These are phyloP conservation scores for Sesamia inferens DNA, from an alignment of 2,888 invertebrate genomes.

Conservation along the genomic window DNA sequence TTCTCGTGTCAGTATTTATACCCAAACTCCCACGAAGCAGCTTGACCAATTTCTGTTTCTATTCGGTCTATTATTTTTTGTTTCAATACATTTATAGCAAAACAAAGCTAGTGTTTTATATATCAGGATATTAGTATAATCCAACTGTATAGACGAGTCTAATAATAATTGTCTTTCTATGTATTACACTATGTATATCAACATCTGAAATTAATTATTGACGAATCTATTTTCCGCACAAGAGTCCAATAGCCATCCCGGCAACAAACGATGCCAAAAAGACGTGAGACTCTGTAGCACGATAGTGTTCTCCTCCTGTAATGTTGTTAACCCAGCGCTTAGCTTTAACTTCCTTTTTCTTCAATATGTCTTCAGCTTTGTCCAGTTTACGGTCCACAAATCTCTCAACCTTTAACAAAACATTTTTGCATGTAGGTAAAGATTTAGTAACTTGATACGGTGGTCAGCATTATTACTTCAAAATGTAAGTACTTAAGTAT, in stretches of 20 bases:
- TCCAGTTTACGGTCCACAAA: conserved; percentile 95
- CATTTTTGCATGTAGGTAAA: conserved; percentile 16
- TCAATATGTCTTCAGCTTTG: conserved; percentile 93
- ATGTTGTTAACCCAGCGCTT: conserved; percentile 94
- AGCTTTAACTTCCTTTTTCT: conserved; percentile 92
- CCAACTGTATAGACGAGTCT: not conserved
- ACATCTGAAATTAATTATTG: not conserved
- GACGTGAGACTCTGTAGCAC: conserved; percentile 94
- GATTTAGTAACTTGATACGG: not conserved
- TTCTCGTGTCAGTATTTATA: too few relatives aligned
- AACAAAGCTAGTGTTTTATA: not conserved
- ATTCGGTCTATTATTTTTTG: too few relatives aligned
- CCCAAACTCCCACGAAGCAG: too few relatives aligned
- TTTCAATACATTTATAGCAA: too few relatives aligned
- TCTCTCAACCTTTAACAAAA: conserved; percentile 92
- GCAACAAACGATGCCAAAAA: conserved; percentile 95
- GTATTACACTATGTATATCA: not conserved
- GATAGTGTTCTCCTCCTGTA: conserved; percentile 91
- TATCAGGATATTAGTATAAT: not conserved
- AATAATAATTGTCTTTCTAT: not conserved
- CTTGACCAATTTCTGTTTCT: too few relatives aligned
- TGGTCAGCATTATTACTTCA: not conserved
- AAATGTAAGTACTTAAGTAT: not conserved
- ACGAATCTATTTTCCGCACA: conserved; percentile 82
- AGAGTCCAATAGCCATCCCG: conserved; percentile 93